Percentiles rank a stretch among this genome's conserved stretches.
Evolutionary conservation across 2,113 vertebrate genomes (phyloP).

Genomic region (Mesocricetus auratus): DNA sequence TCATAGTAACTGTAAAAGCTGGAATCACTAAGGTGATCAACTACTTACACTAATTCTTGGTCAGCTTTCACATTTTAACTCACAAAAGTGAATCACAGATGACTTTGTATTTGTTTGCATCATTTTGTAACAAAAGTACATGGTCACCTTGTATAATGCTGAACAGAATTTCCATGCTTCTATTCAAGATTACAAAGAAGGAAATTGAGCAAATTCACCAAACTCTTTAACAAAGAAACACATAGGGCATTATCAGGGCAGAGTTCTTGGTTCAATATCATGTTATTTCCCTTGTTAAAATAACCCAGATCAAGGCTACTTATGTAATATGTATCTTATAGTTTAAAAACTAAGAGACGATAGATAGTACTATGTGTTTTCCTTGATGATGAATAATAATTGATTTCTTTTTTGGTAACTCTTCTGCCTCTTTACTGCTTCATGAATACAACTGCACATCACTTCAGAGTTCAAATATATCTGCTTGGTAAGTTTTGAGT

Average conservation of each 20-base stretch:
- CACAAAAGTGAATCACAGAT: background rate
- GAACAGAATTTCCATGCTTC: background rate
- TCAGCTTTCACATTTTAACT: background rate
- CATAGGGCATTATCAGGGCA: background rate
- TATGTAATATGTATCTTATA: background rate
- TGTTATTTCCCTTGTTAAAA: background rate
- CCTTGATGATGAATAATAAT: background rate
- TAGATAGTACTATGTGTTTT: background rate
- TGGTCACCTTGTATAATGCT: background rate
- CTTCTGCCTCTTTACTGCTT: conserved; percentile 20
- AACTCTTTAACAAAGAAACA: background rate
- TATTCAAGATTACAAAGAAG: background rate
- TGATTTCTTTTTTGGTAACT: background rate
- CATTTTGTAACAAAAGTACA: background rate
- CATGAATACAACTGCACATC: conserved; percentile 17
- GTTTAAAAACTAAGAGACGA: background rate
- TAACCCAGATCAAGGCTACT: background rate
- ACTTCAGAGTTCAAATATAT: conserved; percentile 16
- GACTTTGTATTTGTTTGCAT: background rate
- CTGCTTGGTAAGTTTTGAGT: conserved; percentile 16
- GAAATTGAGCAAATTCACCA: background rate
- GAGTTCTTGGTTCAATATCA: background rate
- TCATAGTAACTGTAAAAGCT: background rate
- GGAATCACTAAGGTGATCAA: background rate
- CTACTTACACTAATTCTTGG: background rate